Percentiles rank a stretch among this genome's conserved stretches.
phyloP scores from a whole-genome alignment of 1,140 invertebrate genomes.

The Solenopsis fugax region DNA sequence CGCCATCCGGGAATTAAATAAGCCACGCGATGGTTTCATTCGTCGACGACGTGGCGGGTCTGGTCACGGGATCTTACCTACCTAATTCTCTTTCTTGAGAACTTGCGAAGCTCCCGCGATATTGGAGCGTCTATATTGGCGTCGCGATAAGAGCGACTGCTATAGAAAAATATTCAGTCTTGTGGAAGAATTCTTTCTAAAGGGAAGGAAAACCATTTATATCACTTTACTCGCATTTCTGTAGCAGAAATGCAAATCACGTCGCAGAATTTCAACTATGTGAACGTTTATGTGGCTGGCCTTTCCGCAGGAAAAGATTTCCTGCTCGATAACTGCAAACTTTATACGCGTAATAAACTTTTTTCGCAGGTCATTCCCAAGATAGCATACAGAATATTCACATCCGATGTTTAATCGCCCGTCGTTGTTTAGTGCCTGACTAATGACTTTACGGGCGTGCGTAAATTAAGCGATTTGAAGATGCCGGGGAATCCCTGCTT shows the following conservation, averaged over 20 bases:
- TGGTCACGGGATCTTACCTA: constrained; percentile 30
- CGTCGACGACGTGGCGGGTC: constrained; percentile 46
- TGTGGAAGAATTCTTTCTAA: not conserved
- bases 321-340: constrained; percentile 7
- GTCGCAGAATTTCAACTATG: constrained; percentile 6
- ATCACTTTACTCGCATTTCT: not conserved
- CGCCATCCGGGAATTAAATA: constrained; percentile 68
- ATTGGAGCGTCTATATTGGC: not conserved
- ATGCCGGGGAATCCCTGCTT: not conserved
- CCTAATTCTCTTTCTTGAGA: constrained; percentile 21
- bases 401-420: constrained; percentile 18
- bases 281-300: not conserved
- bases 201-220: too few relatives aligned
- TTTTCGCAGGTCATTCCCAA: constrained; percentile 24
- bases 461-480: constrained; percentile 36
- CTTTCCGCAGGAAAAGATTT: not conserved
- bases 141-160: not conserved
- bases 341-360: constrained; percentile 35
- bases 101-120: constrained; percentile 31
- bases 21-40: constrained; percentile 64
- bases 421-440: constrained; percentile 24
- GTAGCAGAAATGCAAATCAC: not conserved
- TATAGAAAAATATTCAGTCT: not conserved
- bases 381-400: not conserved
- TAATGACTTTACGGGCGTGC: constrained; percentile 27